Conservation (phyloP, 2,797 vertebrate genomes). For the Coregonus sp. region DNA sequence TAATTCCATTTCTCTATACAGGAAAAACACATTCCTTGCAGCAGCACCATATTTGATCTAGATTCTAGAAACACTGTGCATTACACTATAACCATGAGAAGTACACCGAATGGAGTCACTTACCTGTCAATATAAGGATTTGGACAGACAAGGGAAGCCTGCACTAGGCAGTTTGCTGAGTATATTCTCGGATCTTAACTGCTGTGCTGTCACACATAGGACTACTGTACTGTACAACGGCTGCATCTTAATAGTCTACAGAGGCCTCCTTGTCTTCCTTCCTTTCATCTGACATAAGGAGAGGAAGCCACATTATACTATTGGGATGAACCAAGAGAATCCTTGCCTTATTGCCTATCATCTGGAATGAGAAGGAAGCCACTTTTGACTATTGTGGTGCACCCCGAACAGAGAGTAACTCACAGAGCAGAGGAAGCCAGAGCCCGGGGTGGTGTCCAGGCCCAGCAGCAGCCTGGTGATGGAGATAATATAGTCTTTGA, state of each 20-base stretch:
- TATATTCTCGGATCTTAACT: too few species aligned
- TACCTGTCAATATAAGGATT: too few species aligned
- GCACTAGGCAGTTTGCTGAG: too few species aligned
- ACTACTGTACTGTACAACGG: too few species aligned
- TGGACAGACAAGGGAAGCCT: too few species aligned
- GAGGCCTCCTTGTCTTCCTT: background rate
- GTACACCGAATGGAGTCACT: too few species aligned
- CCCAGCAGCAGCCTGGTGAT: slow-evolving; percentile 85
- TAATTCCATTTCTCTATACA: background rate
- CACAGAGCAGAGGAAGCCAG: slow-evolving; percentile 85
- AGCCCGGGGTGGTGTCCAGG: slow-evolving; percentile 83
- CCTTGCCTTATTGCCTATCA: background rate
- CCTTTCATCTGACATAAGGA: background rate
- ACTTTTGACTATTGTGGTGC: background rate
- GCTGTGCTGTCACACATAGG: too few species aligned
- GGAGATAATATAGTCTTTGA: slow-evolving; percentile 88
- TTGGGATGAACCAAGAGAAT: background rate
- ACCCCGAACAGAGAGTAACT: slow-evolving; percentile 52
- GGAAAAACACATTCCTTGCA: background rate
- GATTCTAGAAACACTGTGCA: background rate
- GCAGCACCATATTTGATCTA: background rate
- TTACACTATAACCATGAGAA: too few species aligned
- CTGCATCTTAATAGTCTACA: background rate
- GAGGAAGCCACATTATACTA: background rate
- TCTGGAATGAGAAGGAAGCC: background rate